Conservation (phyloP, 2,888 invertebrate species). For the Xanthorhoe spadicearia region DNA sequence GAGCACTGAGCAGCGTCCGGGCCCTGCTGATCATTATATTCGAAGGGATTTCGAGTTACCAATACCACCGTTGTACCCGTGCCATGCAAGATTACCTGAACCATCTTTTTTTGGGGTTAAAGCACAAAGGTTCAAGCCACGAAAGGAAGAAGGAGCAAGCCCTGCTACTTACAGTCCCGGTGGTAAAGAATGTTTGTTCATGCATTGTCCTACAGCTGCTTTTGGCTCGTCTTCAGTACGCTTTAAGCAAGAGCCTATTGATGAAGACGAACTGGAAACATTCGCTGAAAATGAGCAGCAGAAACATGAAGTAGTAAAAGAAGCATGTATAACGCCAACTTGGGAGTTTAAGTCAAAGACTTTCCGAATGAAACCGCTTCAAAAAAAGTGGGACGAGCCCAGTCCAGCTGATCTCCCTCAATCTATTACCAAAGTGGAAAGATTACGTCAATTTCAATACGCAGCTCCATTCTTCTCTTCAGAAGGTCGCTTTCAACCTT, state of each 20-base stretch:
- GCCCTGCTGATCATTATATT: conserved; percentile 64
- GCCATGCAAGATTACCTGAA: conserved; percentile 59
- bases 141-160: conserved; percentile 60
- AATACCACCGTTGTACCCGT: conserved; percentile 46
- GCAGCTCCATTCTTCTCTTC: conserved; percentile 67
- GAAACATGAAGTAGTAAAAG: conserved; percentile 24
- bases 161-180: conserved; percentile 61
- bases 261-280: conserved; percentile 44
- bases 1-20: conserved; percentile 54
- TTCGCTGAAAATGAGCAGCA: conserved; percentile 23
- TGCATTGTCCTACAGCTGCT: conserved; percentile 57
- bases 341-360: conserved; percentile 73
- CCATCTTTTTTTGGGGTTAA: conserved; percentile 66
- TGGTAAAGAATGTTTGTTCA: conserved; percentile 48
- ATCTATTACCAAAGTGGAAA: conserved; percentile 34
- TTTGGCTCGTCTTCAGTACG: conserved; percentile 64
- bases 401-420: conserved; percentile 62
- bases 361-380: conserved; percentile 59
- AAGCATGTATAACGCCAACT: conserved; percentile 50
- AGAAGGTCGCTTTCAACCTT: conserved; percentile 67
- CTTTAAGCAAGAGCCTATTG: conserved; percentile 56
- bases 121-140: conserved; percentile 60
- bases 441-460: conserved; percentile 52
- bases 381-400: conserved; percentile 54
- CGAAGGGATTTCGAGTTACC: conserved; percentile 65